Evolutionary conservation across 2,113 vertebrate genomes (phyloP).

Genomic region (Donacobius atricapilla): DNA sequence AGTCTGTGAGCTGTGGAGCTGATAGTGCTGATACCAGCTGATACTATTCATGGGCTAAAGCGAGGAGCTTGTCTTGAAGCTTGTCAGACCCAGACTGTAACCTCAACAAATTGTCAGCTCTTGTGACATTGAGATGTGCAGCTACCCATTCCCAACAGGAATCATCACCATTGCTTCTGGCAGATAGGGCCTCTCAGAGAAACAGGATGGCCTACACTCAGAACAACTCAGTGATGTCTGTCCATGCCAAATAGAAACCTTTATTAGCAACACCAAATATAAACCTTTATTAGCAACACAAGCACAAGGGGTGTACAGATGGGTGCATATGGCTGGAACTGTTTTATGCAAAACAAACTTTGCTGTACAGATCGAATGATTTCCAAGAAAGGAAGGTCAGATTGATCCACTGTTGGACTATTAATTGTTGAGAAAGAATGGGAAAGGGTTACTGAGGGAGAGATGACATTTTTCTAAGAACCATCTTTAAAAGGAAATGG

Average conservation of each 20-base stretch:
- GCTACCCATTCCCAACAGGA: neutral
- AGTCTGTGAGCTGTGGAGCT: neutral
- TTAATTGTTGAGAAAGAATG: neutral
- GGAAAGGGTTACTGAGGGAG: neutral
- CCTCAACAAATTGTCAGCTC: neutral
- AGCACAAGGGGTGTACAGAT: neutral
- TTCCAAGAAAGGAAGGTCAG: neutral
- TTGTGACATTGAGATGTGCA: neutral
- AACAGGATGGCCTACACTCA: neutral
- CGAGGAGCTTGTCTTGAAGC: neutral
- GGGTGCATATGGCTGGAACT: neutral
- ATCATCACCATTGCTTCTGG: neutral
- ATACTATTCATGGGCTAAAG: neutral
- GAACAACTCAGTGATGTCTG: neutral
- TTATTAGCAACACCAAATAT: constrained; percentile 5
- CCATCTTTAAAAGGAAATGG: neutral
- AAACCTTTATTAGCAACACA: constrained; percentile 49
- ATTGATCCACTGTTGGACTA: neutral
- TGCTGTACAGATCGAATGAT: neutral
- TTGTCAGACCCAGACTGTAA: neutral
- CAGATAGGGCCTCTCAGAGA: neutral
- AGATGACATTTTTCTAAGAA: neutral
- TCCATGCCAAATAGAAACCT: neutral
- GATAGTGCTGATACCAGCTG: neutral
- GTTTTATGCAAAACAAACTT: neutral